A percentile compares a stretch with the other conserved stretches of the same genome.
phyloP scores from a whole-genome alignment of 2,797 vertebrate genomes.

The Girardinus metallicus region DNA sequence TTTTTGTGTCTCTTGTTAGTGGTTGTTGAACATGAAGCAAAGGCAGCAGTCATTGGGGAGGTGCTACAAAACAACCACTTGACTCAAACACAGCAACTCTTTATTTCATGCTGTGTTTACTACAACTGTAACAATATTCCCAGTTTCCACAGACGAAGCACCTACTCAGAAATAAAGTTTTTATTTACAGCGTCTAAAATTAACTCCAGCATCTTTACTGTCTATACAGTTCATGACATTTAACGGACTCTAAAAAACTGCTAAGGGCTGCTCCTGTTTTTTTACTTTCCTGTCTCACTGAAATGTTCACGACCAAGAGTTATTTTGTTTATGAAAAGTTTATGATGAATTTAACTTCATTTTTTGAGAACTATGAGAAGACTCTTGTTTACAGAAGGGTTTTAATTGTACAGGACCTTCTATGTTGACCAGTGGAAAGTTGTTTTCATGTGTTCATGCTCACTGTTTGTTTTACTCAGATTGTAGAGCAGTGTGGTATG shows the following conservation, averaged over 20 bases:
- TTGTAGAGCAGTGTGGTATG: no score
- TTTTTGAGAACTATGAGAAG: not conserved
- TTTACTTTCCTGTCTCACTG: no score
- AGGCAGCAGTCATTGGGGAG: slow-evolving; percentile 43
- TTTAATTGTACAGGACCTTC: no score
- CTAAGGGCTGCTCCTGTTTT: not conserved
- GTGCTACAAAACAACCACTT: slow-evolving; percentile 37
- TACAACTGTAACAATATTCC: slow-evolving; percentile 27
- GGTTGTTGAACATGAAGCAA: slow-evolving; percentile 54
- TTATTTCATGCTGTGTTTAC: slow-evolving; percentile 37
- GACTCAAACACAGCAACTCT: slow-evolving; percentile 38
- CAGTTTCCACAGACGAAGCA: slow-evolving; percentile 24
- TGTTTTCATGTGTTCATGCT: no score
- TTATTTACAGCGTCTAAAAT: slow-evolving; percentile 42
- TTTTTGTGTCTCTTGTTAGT: not conserved
- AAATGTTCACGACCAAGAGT: not conserved
- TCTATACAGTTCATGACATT: slow-evolving; percentile 18
- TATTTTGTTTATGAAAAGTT: no score
- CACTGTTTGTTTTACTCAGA: no score
- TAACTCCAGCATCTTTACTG: slow-evolving; percentile 27
- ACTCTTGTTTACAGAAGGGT: not conserved
- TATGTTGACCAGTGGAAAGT: no score
- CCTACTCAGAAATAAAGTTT: slow-evolving; percentile 35
- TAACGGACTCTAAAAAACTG: slow-evolving; percentile 5
- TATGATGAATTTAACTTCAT: no score